Evolutionary conservation across 2,797 vertebrate species (phyloP), one percentile per base, ranked within the genome.

Genomic region (Centroberyx gerrardi): DNA sequence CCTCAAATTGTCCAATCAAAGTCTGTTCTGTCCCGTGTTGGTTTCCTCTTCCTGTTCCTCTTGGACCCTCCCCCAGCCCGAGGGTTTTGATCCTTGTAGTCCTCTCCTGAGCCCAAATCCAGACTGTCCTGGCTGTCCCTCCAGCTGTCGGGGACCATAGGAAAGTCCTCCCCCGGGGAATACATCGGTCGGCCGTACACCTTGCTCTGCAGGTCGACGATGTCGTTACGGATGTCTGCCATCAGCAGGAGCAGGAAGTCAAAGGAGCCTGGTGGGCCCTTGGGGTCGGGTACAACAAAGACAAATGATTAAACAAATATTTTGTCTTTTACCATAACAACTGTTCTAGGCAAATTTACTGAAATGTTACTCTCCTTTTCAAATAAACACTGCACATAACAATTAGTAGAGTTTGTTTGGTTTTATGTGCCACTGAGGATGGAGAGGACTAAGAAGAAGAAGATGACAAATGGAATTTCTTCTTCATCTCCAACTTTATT

Each of bases 201-300:
- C 87, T 96, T 96, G 67, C 93, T 96, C 89, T 99, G 97, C 67
- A 99, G 95, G 76, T 98, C 97, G 0, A 96, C 91, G 0, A 99
- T 99, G 89, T 99, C 98, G 0, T 98, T 97, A 71, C 97, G 96
- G 87, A 99, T 97, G 87, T 99, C 98, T 1, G 98, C 98, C 97
- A 99, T 96, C 89, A 99, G 94, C 48, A 99, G 93, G 14, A 99
- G 91, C 38, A 99, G 93, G 93, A 99, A 99, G 79, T 99, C 98
- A 28, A 99, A 99, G 58, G 98, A 99, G 72, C 98, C 98, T 0
- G 98, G 98, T 1, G 97, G 96, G 13, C 98, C 98, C 98, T 99
- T 81, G n/a, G 17, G 18, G 66, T 67, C 2, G 18, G 78, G 42
- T 0, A 52, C 5, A 54, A 71, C 5, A 56, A 46, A 56, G 52